Conservation (phyloP, 2,888 invertebrate genomes). For the Hanleya hanleyi region DNA sequence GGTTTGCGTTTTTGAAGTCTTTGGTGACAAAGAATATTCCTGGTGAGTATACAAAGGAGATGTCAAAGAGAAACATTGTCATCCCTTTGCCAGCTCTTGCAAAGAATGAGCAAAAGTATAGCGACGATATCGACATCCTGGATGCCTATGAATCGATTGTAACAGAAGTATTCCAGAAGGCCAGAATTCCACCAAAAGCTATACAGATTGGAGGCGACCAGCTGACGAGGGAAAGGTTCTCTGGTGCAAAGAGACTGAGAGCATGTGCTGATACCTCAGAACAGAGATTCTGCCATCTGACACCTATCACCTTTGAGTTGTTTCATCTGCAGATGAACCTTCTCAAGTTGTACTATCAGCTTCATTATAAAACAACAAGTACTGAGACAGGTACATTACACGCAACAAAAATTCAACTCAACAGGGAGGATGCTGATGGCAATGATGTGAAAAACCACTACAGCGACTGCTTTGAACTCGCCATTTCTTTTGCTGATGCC, state of each 20-base stretch:
- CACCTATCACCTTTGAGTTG: too few species aligned
- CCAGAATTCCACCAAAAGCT: background rate
- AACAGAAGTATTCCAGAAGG: slow-evolving; percentile 10
- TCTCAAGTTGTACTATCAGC: too few species aligned
- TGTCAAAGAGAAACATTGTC: background rate
- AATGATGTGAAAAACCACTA: too few species aligned
- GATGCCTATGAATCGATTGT: slow-evolving; percentile 7
- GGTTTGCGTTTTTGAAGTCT: too few species aligned
- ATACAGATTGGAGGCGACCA: slow-evolving; percentile 40
- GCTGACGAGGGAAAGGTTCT: slow-evolving; percentile 36
- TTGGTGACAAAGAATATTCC: too few species aligned
- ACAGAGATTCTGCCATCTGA: slow-evolving; percentile 21
- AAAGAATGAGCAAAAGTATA: slow-evolving; percentile 34
- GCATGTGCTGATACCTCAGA: background rate
- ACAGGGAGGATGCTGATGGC: too few species aligned
- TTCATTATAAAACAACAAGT: too few species aligned
- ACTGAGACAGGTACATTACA: too few species aligned
- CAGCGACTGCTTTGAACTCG: too few species aligned
- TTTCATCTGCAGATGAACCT: slow-evolving; percentile 33
- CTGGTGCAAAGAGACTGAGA: slow-evolving; percentile 20
- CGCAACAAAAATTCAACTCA: too few species aligned
- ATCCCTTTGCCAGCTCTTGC: slow-evolving; percentile 30
- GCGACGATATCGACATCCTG: slow-evolving; percentile 23
- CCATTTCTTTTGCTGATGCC: too few species aligned
- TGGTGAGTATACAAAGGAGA: too few species aligned